Percentiles rank a stretch among this genome's conserved stretches.
Conservation (phyloP, 1,140 invertebrate genomes). For the Galleria mellonella region DNA sequence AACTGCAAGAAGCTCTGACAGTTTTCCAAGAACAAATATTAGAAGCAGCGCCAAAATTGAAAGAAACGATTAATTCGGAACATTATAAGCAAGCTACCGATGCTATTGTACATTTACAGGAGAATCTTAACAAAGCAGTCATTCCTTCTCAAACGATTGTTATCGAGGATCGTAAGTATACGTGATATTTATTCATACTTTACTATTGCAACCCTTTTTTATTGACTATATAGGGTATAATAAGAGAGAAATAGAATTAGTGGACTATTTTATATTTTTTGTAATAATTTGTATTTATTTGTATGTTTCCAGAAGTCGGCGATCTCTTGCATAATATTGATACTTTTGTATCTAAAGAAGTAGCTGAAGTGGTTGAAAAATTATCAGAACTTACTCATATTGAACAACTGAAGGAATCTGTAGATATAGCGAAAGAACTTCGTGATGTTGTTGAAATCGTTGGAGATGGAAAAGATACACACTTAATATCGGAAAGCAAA, state of each 20-base stretch:
- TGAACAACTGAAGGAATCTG: slow-evolving; percentile 15
- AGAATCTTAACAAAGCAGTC: slow-evolving; percentile 11
- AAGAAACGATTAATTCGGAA: not conserved
- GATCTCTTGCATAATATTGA: slow-evolving; percentile 23
- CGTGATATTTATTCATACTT: not conserved
- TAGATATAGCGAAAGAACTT: slow-evolving; percentile 25
- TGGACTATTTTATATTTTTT: too few relatives aligned
- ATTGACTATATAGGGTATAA: too few relatives aligned
- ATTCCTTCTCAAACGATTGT: not conserved
- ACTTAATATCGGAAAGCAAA: not conserved
- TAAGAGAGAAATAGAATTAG: too few relatives aligned
- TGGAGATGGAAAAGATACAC: slow-evolving; percentile 6
- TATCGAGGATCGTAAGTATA: not conserved
- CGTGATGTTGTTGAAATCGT: slow-evolving; percentile 8
- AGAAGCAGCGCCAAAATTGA: slow-evolving; percentile 1
- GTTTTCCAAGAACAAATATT: slow-evolving; percentile 8
- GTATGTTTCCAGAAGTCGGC: not conserved
- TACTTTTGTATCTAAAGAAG: slow-evolving; percentile 24
- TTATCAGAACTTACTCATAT: slow-evolving; percentile 7
- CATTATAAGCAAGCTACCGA: not conserved
- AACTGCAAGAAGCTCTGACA: slow-evolving; percentile 10
- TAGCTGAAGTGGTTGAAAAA: slow-evolving; percentile 15
- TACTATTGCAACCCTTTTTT: too few relatives aligned
- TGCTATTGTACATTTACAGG: slow-evolving; percentile 19
- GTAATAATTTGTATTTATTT: too few relatives aligned